Conservation (phyloP, 2,797 vertebrate genomes). For the Megaceryle alcyon region DNA sequence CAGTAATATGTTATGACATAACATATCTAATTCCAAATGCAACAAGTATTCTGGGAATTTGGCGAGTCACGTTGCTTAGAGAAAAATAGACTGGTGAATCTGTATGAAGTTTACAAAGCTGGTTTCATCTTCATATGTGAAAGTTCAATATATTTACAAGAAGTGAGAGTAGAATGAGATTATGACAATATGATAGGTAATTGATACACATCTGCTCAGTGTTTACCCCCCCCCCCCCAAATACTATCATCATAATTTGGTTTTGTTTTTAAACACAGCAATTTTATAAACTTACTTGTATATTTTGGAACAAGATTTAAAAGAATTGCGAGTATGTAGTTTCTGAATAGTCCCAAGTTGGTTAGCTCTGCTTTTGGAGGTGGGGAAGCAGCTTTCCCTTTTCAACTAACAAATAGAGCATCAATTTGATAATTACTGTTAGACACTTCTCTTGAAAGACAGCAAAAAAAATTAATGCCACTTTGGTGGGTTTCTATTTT, state of each 20-base stretch:
- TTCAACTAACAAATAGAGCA: not conserved
- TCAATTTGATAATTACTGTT: conserved; percentile 23
- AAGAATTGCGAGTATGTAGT: not conserved
- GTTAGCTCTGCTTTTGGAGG: not conserved
- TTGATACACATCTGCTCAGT: not conserved
- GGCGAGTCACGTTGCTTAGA: not conserved
- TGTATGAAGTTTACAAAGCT: not conserved
- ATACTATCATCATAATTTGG: not conserved
- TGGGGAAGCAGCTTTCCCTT: conserved; percentile 21
- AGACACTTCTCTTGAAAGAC: not conserved
- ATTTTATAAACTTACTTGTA: not conserved
- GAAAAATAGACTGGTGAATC: not conserved
- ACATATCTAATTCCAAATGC: not conserved
- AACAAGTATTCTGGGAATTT: not conserved
- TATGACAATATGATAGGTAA: not conserved
- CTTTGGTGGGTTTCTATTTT: conserved; percentile 60
- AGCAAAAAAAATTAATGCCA: not conserved
- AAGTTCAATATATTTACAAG: not conserved
- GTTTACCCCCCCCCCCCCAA: not conserved
- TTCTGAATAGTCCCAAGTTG: not conserved
- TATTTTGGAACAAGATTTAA: not conserved
- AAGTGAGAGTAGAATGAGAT: not conserved
- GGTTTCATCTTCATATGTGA: not conserved
- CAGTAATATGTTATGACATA: not conserved
- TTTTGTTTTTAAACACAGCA: not conserved